Evolutionary conservation across 1,140 invertebrate species (phyloP).

Genomic region (Saxidomus purpurata): DNA sequence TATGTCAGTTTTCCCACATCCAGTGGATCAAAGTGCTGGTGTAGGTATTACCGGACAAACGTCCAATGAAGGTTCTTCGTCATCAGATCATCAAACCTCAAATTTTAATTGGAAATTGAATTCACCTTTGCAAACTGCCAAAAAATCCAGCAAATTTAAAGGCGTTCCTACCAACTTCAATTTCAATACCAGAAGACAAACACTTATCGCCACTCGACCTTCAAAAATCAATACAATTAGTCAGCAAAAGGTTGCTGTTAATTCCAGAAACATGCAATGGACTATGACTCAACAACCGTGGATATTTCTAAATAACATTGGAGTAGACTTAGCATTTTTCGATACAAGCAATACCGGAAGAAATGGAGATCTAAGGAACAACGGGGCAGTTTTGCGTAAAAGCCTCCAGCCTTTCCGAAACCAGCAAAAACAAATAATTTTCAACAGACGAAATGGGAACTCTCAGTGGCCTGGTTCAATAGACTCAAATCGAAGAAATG

Average conservation of each 20-base stretch:
- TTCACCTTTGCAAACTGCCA: not conserved
- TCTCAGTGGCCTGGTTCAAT: not conserved
- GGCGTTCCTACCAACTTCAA: too few species aligned
- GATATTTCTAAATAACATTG: not conserved
- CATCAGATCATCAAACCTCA: too few species aligned
- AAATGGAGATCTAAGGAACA: too few species aligned
- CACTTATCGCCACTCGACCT: too few species aligned
- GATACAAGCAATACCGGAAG: not conserved
- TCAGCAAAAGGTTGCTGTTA: not conserved
- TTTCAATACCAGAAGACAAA: too few species aligned
- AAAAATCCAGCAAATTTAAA: not conserved
- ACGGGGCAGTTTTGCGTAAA: too few species aligned
- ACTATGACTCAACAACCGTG: not conserved
- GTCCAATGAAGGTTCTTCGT: too few species aligned
- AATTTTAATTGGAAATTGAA: too few species aligned
- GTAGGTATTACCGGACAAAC: too few species aligned
- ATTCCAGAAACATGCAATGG: not conserved
- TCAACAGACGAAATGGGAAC: not conserved
- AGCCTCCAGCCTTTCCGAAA: not conserved
- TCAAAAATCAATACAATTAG: too few species aligned
- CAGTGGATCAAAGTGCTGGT: not conserved
- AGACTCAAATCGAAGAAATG: not conserved
- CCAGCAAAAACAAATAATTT: not conserved
- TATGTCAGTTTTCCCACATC: not conserved
- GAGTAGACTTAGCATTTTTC: not conserved